A percentile compares a stretch with the other conserved stretches of the same genome.
Conservation (phyloP, 2,797 vertebrate species). For the Molossus alvarezi region DNA sequence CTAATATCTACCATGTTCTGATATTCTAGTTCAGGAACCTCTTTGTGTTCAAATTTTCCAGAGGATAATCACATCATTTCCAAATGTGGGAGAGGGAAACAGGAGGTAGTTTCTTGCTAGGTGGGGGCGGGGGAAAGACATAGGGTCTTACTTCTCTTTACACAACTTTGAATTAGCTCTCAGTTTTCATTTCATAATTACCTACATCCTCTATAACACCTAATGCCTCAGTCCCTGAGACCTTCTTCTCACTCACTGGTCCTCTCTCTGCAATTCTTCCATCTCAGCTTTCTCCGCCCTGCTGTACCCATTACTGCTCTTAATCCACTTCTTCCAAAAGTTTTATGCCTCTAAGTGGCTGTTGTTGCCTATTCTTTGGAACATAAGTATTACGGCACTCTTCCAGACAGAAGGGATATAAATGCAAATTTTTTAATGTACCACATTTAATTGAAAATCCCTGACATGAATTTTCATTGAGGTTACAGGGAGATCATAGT, state of each 20-base stretch:
- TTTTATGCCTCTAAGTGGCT: neutral
- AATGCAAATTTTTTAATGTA: neutral
- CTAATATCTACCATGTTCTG: neutral
- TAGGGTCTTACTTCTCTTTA: neutral
- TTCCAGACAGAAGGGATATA: slow-evolving; percentile 21
- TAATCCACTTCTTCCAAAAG: neutral
- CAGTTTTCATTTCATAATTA: slow-evolving; percentile 35
- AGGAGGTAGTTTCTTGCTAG: neutral
- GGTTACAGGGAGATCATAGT: neutral
- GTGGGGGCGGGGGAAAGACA: neutral
- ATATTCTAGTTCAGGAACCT: neutral
- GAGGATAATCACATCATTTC: neutral
- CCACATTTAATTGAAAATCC: neutral
- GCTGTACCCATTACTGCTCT: neutral
- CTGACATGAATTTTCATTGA: slow-evolving; percentile 2
- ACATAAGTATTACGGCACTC: neutral
- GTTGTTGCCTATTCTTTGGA: neutral
- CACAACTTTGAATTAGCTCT: neutral
- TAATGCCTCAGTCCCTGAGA: neutral
- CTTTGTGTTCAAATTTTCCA: neutral
- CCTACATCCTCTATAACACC: neutral
- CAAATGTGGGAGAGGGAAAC: accelerated
- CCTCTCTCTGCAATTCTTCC: neutral
- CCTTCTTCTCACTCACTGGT: neutral
- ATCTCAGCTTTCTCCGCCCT: neutral